Base-by-base conservation (phyloP, 1,140 invertebrate species). In the Papilio xuthus region DNA sequence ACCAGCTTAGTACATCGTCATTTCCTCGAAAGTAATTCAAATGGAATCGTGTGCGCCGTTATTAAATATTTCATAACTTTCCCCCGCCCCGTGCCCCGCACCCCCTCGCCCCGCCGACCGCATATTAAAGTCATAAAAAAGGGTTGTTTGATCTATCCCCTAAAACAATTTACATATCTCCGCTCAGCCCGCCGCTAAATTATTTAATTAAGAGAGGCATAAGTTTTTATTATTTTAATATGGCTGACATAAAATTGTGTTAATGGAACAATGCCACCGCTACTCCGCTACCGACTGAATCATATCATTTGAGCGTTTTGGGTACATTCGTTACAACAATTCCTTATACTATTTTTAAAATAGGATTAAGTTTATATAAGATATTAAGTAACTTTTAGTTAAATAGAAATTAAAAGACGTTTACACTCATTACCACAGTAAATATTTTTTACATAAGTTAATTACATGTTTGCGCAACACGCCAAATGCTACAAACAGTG, bases 141-240 rank as follows among this genome's bases (percentile, higher is more conserved):
- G 94, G 94, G 94, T 94, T 94, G 91, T 94, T 94, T 94, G 94
- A 94, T 94, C 94, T 94, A 94, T 94, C 92, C 94, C 93, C 90
- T 92, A 94, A 93, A 94, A 94, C 93, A 94, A 94, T 94, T 94
- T 94, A 94, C 93, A 94, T 94, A 94, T 94, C 91, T 93, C 88
- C 86, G 88, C 89, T 89, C 90, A 88, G 85, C 85, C 88, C 88
- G 89, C 88, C 87, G 94, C 92, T 93, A 94, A 94, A 94, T 94
- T 94, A 94, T 94, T 94, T 94, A 94, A 94, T 94, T 94, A 94
- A 94, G 93, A 93, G 94, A 92, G 93, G 93, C 93, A 93, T 94
- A 94, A 94, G 94, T 94, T 94, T 94, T 94, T 94, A 94, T 94
- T 94, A 94, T 94, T 94, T 94, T 93, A 90, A 92, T 92, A 92